phyloP scores from a whole-genome alignment of 1,140 invertebrate species.

The Lordiphosa clarofinis region DNA sequence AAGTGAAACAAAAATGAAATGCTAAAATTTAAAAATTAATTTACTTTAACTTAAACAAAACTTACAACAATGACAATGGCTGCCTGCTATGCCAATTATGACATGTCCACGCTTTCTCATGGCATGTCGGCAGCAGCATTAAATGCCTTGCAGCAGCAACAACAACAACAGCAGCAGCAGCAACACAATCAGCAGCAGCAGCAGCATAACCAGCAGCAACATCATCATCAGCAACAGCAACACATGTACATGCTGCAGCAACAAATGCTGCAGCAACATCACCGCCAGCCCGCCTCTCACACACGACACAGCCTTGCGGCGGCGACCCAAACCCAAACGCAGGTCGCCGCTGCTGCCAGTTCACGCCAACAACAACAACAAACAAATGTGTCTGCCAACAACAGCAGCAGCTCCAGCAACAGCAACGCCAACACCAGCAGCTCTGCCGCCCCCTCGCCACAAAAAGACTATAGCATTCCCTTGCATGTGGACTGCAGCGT shows the following conservation, averaged over 20 bases:
- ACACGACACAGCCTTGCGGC: constrained; percentile 42
- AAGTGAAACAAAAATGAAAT: constrained; percentile 53
- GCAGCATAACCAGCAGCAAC: constrained; percentile 45
- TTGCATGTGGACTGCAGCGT: constrained; percentile 91
- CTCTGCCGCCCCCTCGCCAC: constrained; percentile 19
- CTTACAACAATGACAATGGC: constrained; percentile 77
- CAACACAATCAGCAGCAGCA: too few species aligned
- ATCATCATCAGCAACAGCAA: constrained; percentile 47
- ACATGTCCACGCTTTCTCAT: constrained; percentile 67
- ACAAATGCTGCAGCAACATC: constrained; percentile 27
- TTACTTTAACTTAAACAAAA: constrained; percentile 20
- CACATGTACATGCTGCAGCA: too few species aligned
- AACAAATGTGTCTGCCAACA: too few species aligned
- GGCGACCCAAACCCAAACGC: constrained; percentile 52
- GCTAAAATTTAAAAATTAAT: constrained; percentile 24
- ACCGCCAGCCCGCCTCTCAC: constrained; percentile 37
- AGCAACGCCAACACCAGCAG: constrained; percentile 41
- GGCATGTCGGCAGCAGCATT: constrained; percentile 32
- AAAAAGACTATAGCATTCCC: constrained; percentile 88
- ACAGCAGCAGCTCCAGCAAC: constrained; percentile 35
- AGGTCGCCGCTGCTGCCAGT: constrained; percentile 49
- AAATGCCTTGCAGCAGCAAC: constrained; percentile 39
- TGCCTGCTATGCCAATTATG: constrained; percentile 79
- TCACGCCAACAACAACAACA: constrained; percentile 45
- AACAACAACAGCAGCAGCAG: constrained; percentile 61